Percentiles rank a stretch among this genome's conserved stretches.
phyloP scores from a whole-genome alignment of 35 echinoderm and acorn worm species.

The Patiria miniata region DNA sequence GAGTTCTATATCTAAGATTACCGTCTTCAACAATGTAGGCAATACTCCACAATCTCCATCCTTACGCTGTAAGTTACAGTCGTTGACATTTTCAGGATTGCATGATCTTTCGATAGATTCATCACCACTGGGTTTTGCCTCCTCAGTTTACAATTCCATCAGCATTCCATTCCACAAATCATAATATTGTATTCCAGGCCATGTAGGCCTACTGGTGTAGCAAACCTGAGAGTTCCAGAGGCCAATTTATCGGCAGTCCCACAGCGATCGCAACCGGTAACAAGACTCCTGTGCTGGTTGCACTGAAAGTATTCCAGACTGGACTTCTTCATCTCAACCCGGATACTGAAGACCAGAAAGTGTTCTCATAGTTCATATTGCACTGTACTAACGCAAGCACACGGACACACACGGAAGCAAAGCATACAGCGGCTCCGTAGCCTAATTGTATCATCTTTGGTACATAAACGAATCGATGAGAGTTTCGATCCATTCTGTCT shows the following conservation, averaged over 20 bases:
- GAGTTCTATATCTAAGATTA: no score
- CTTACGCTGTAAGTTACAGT: no score
- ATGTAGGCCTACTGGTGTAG: no score
- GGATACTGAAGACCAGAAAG: no score
- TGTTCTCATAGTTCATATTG: no score
- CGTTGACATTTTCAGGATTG: neutral
- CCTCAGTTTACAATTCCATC: conserved; percentile 10
- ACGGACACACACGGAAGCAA: no score
- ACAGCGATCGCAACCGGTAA: neutral
- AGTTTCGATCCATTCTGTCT: conserved; percentile 5
- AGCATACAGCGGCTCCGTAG: no score
- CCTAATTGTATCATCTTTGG: conserved; percentile 16
- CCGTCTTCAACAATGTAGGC: no score
- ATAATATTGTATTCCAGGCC: neutral
- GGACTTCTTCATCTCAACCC: neutral
- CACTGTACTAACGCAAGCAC: neutral
- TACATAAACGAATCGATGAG: conserved; percentile 12
- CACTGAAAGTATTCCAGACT: neutral
- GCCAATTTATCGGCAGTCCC: conserved; percentile 30
- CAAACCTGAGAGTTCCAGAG: neutral
- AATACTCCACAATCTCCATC: no score
- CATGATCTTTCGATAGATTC: neutral
- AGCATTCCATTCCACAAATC: conserved; percentile 11
- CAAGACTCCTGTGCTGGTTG: neutral
- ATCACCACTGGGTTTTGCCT: neutral